Conservation (phyloP, 1,140 invertebrate species). For the Pogonus chalceus region DNA sequence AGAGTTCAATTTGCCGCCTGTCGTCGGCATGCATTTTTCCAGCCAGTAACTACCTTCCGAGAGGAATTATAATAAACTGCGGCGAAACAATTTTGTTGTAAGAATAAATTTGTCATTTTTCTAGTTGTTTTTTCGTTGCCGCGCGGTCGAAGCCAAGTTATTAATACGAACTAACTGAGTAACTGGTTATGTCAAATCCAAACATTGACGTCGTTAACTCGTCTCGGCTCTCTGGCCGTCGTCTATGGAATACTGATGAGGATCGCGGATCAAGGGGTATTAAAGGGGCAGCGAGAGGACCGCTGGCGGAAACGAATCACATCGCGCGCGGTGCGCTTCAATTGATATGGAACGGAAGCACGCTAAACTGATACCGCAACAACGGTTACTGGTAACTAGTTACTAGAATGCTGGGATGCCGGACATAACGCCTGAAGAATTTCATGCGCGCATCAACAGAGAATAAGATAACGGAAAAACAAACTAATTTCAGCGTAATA, state of each 20-base stretch:
- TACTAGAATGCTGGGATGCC: not conserved
- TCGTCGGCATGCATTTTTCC: slow-evolving; percentile 33
- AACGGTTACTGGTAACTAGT: not conserved
- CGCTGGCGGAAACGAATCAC: not conserved
- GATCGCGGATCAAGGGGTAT: slow-evolving; percentile 15
- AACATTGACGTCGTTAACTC: slow-evolving; percentile 33
- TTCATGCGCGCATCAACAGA: not conserved
- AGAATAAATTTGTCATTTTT: slow-evolving; percentile 36
- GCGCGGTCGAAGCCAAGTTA: slow-evolving; percentile 33
- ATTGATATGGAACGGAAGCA: not conserved
- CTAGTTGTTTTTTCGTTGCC: slow-evolving; percentile 32
- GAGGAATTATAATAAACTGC: slow-evolving; percentile 13
- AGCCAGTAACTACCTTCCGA: slow-evolving; percentile 21
- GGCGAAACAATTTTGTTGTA: slow-evolving; percentile 15
- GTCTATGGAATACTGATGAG: slow-evolving; percentile 34
- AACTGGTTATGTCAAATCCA: slow-evolving; percentile 39
- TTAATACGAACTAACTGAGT: slow-evolving; percentile 39
- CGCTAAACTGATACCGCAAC: not conserved
- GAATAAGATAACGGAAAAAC: not conserved
- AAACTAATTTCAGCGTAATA: not conserved
- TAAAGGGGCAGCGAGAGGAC: not conserved
- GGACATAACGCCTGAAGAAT: not conserved
- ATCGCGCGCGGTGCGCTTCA: not conserved
- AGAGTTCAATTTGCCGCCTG: slow-evolving; percentile 17
- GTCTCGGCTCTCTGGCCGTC: slow-evolving; percentile 16